These are phyloP conservation scores for Drosophila atroscutellata DNA, from an alignment of 2,888 invertebrate species.

Conservation along the genomic window DNA sequence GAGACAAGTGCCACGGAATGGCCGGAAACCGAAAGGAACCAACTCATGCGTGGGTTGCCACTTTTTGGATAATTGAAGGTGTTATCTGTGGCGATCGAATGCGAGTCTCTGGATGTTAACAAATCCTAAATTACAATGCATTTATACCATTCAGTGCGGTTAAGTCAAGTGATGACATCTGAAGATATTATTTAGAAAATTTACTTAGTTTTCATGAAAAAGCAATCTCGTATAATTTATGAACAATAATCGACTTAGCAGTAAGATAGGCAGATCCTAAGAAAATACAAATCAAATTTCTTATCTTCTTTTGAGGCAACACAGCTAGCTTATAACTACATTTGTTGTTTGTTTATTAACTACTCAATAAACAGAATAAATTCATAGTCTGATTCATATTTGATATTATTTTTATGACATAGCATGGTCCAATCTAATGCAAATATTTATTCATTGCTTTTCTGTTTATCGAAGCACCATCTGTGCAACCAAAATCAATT, in stretches of 20 bases:
- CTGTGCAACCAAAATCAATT: constrained; percentile 23
- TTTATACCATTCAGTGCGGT: constrained; percentile 4
- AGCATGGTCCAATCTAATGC: neutral
- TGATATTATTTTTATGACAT: neutral
- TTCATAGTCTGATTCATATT: neutral
- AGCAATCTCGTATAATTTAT: neutral
- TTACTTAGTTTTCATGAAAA: neutral
- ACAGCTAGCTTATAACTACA: neutral
- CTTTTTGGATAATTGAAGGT: constrained; percentile 44
- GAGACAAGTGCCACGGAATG: constrained; percentile 63
- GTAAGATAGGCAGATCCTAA: neutral
- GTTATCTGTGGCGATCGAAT: constrained; percentile 24
- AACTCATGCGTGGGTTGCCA: constrained; percentile 43
- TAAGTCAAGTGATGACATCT: neutral
- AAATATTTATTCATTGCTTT: constrained; percentile 14
- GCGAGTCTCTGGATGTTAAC: constrained; percentile 10
- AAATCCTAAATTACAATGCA: constrained; percentile 13
- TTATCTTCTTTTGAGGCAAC: neutral
- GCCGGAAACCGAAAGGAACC: constrained; percentile 47
- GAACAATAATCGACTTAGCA: neutral
- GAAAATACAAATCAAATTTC: neutral
- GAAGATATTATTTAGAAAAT: neutral
- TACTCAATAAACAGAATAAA: neutral
- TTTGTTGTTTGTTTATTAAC: neutral
- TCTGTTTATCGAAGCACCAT: constrained; percentile 39